Base-by-base conservation (phyloP, 2,113 vertebrate genomes). In the Fregata magnificens region DNA sequence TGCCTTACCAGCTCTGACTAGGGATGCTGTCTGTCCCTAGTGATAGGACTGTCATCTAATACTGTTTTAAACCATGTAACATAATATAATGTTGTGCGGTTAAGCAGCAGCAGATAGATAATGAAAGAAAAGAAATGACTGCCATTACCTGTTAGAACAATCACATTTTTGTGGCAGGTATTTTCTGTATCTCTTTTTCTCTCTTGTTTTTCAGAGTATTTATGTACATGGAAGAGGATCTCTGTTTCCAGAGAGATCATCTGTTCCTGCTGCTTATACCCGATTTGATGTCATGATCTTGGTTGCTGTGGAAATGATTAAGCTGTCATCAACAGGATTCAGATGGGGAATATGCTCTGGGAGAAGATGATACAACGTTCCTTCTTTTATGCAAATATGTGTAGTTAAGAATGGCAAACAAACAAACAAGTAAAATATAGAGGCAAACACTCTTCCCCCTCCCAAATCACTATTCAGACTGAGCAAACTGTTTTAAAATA, bases 241-340 rank as follows among this genome's bases (percentile, higher is more conserved):
- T 77, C 40, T 88, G 44, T 89, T 96, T 91, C 82, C 72, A 90
- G 85, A 91, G 94, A 95, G 55, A 96, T 96, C 47, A 44, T 96
- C 79, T 88, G 71, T 86, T 96, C 94, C 88, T 95, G 32, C 62
- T 83, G 56, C 74, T 88, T 95, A 69, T 82, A 66, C 19, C 24
- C 56, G 53, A 47, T 88, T 94, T 90, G 59, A 78, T 95, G 94
- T 84, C 94, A 77, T 50, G 78, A 93, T 97, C 93, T 73, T 29
- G 32, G 96, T 98, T 97, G 94, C 96, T 91, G 94, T 97, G 96
- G 96, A 96, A 97, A 97, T 97, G 91, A 93, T 97, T 91, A 97
- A 94, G 83, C 83, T 95, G 83, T 96, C 96, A 96, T 97, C 81
- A 96, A 76, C 67, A 86, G 45, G 55, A 92, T 84, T 95, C 95